Evolutionary conservation across 2,797 vertebrate genomes (phyloP).

Genomic region (Acrossocheilus fasciatus): DNA sequence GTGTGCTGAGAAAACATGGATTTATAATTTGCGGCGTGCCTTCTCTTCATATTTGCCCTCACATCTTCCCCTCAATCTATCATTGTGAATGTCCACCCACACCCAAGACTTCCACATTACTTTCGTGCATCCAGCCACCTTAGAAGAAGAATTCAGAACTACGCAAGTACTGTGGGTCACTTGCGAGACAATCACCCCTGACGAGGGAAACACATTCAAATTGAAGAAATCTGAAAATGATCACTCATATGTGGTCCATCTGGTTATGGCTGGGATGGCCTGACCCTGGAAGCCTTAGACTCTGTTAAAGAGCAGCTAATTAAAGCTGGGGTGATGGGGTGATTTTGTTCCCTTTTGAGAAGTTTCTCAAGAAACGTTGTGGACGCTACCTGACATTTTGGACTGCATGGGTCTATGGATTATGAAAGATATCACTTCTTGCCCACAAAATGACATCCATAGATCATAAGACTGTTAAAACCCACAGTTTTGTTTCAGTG

Average conservation of each 20-base stretch:
- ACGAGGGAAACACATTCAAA: conserved; percentile 42
- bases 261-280: conserved; percentile 33
- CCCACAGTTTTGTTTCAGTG: conserved; percentile 38
- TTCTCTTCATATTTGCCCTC: conserved; percentile 64
- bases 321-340: conserved; percentile 21
- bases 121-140: conserved; percentile 42
- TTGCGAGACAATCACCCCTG: conserved; percentile 37
- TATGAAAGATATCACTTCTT: conserved; percentile 8
- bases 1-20: conserved; percentile 77
- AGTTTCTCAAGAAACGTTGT: conserved; percentile 10
- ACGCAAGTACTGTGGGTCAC: conserved; percentile 19
- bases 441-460: neutral
- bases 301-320: conserved; percentile 29
- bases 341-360: conserved; percentile 43
- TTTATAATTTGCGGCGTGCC: conserved; percentile 68
- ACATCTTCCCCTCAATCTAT: conserved; percentile 29
- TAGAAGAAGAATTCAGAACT: conserved; percentile 25
- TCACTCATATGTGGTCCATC: neutral
- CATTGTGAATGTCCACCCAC: conserved; percentile 28
- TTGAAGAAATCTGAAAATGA: conserved; percentile 17
- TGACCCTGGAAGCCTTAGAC: conserved; percentile 41
- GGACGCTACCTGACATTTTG: conserved; percentile 28
- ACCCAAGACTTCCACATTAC: conserved; percentile 31
- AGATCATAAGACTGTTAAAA: conserved; percentile 30
- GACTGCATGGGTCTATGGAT: conserved; percentile 20